Percentiles rank a stretch among this genome's conserved stretches.
These are phyloP conservation scores for Xestia c-nigrum DNA, from an alignment of 2,888 invertebrate genomes.

Conservation along the genomic window DNA sequence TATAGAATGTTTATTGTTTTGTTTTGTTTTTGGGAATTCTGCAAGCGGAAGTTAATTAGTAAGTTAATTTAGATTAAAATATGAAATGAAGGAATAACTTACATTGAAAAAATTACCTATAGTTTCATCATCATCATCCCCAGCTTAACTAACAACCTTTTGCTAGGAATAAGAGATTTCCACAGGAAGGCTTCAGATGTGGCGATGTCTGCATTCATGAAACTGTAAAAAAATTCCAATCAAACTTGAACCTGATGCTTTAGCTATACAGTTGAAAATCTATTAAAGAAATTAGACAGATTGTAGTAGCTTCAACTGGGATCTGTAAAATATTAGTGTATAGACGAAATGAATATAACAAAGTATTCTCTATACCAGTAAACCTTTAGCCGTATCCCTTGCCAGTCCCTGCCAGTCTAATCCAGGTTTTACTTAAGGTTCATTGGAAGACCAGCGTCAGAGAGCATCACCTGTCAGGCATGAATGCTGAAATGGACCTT, in stretches of 20 bases:
- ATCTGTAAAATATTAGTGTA: too few relatives aligned
- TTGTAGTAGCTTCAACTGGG: too few relatives aligned
- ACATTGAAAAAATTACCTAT: neutral
- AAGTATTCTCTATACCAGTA: neutral
- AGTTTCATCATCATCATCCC: neutral
- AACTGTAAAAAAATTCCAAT: too few relatives aligned
- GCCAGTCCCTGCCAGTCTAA: neutral
- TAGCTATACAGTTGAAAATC: too few relatives aligned
- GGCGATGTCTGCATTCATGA: neutral
- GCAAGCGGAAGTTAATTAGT: too few relatives aligned
- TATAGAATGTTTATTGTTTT: neutral
- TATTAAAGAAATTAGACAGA: too few relatives aligned
- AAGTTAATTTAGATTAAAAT: neutral
- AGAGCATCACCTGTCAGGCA: too few relatives aligned
- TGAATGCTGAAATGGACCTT: too few relatives aligned
- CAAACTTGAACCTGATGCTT: too few relatives aligned
- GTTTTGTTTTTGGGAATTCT: neutral
- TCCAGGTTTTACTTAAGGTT: neutral
- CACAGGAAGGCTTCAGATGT: neutral
- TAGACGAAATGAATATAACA: too few relatives aligned
- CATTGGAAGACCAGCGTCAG: too few relatives aligned
- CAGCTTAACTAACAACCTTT: neutral
- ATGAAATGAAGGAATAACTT: neutral
- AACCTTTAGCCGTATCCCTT: neutral
- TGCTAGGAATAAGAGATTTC: neutral